A percentile compares a stretch with the other conserved stretches of the same genome.
Conservation (phyloP, 2,113 vertebrate species). For the Falco punctatus region DNA sequence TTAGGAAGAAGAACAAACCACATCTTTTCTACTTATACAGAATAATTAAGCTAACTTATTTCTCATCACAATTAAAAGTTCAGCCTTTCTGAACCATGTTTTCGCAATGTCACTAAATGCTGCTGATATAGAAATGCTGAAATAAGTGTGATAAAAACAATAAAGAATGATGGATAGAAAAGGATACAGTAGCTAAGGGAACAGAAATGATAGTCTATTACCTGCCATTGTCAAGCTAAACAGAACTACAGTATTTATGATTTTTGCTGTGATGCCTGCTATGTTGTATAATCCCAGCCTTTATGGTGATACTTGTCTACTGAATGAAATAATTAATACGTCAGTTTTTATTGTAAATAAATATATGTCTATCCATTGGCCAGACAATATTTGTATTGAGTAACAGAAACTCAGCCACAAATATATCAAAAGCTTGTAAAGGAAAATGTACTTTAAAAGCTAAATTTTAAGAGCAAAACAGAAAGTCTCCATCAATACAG, state of each 20-base stretch:
- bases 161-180: conserved; percentile 68
- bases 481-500: not conserved
- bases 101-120: conserved; percentile 71
- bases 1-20: conserved; percentile 76
- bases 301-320: conserved; percentile 33
- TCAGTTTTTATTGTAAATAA: conserved; percentile 34
- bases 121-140: conserved; percentile 72
- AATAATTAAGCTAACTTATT: conserved; percentile 83
- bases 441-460: not conserved
- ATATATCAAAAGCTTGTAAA: conserved; percentile 35
- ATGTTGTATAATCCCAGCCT: not conserved
- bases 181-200: conserved; percentile 58
- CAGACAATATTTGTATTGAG: conserved; percentile 14
- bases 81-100: conserved; percentile 70
- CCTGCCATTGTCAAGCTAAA: conserved; percentile 65
- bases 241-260: conserved; percentile 56
- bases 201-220: conserved; percentile 67
- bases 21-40: conserved; percentile 70
- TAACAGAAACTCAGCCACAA: conserved; percentile 20
- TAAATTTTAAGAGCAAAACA: conserved; percentile 24
- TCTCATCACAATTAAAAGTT: conserved; percentile 83
- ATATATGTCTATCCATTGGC: conserved; percentile 22
- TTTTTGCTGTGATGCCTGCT: conserved; percentile 41
- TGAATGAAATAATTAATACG: conserved; percentile 46
- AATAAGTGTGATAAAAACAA: conserved; percentile 67